A percentile compares a stretch with the other conserved stretches of the same genome.
Evolutionary conservation across 2,113 vertebrate species (phyloP).

Genomic region (Callopanchax toddi): DNA sequence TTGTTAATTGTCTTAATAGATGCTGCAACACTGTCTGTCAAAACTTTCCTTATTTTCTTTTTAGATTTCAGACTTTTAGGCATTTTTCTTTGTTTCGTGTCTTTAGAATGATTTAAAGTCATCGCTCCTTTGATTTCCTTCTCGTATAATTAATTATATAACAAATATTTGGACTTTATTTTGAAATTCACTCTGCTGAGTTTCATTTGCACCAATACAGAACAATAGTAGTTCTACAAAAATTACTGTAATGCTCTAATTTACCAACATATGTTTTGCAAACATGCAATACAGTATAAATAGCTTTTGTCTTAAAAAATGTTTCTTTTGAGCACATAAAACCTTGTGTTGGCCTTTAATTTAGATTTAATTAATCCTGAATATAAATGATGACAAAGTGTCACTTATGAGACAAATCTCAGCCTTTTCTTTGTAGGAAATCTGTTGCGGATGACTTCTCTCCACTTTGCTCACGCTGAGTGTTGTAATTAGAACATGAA

Average conservation of each 20-base stretch:
- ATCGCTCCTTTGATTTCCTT: too few relatives aligned
- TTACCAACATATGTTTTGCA: neutral
- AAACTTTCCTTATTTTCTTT: too few relatives aligned
- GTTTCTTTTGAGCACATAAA: constrained; percentile 2
- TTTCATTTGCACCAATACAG: neutral
- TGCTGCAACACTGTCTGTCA: too few relatives aligned
- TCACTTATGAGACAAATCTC: constrained; percentile 30
- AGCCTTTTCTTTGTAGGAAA: constrained; percentile 3
- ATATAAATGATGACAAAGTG: constrained; percentile 28
- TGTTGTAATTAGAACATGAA: constrained; percentile 50
- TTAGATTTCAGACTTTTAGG: too few relatives aligned
- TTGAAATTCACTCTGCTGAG: neutral
- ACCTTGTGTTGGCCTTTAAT: neutral
- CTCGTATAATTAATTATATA: too few relatives aligned
- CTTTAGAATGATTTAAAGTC: too few relatives aligned
- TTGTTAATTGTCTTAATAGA: too few relatives aligned
- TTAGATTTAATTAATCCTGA: constrained; percentile 24
- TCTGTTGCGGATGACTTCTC: constrained; percentile 20
- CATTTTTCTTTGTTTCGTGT: too few relatives aligned
- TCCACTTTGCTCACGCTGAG: constrained; percentile 35
- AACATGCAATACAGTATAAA: neutral
- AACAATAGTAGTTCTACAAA: too few relatives aligned
- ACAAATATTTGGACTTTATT: too few relatives aligned
- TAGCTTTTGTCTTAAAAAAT: neutral
- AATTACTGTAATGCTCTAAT: neutral